These are phyloP conservation scores for Chelidonichthys spinosus DNA, from an alignment of 2,797 vertebrate species.

Conservation along the genomic window DNA sequence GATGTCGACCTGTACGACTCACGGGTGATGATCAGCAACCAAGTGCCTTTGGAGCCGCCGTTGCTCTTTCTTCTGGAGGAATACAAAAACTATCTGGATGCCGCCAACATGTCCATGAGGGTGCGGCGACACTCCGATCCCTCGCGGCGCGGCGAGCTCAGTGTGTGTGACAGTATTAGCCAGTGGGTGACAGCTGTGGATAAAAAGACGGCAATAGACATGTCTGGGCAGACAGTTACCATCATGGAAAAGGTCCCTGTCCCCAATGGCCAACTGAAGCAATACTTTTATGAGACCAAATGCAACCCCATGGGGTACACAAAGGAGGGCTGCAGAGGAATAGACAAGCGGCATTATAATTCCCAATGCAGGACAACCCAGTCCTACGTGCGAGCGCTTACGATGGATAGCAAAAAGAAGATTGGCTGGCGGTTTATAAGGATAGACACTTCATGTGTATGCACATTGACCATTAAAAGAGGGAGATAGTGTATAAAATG, in stretches of 20 bases:
- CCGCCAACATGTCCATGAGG: conserved; percentile 99
- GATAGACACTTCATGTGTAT: conserved; percentile 99
- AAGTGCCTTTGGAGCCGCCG: conserved; percentile 99
- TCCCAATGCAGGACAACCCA: conserved; percentile 99
- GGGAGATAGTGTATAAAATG: conserved; percentile 99
- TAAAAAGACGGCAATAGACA: conserved; percentile 99
- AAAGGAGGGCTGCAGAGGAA: conserved; percentile 99
- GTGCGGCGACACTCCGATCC: conserved; percentile 98
- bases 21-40: conserved; percentile 99
- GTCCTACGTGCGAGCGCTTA: conserved; percentile 98
- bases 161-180: conserved; percentile 99
- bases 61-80: conserved; percentile 99
- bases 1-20: conserved; percentile 97
- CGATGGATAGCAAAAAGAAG: conserved; percentile 99
- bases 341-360: conserved; percentile 99
- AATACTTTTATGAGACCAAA: conserved; percentile 99
- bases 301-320: conserved; percentile 99
- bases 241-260: conserved; percentile 99
- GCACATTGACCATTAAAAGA: conserved; percentile 99
- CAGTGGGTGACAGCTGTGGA: conserved; percentile 99
- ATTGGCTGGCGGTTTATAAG: conserved; percentile 99
- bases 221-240: conserved; percentile 98
- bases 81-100: conserved; percentile 99
- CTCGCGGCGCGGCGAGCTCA: conserved; percentile 96
- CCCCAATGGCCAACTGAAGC: conserved; percentile 99